Base-by-base conservation (phyloP, 2,797 vertebrate species). In the Chanos chanos region DNA sequence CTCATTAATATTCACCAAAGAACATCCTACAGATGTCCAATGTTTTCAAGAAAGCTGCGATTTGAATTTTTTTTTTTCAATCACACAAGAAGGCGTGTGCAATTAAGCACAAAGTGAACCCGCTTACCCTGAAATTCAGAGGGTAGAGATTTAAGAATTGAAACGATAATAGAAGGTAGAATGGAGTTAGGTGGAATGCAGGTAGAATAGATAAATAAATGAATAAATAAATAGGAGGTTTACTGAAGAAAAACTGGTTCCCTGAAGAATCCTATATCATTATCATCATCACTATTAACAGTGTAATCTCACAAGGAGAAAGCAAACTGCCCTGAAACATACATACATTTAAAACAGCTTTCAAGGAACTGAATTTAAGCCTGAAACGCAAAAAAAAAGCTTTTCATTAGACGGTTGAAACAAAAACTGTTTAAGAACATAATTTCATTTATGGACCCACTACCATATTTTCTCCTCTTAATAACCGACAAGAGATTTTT, bases 401-500 rank as follows among this genome's bases (percentile, higher is more conserved):
- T 44, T 44, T 22, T 7, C 41, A 44, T n/a, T 39, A 36, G 41
- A 44, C 41, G 44, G 41, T 41, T 44, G 41, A 44, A 44, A 44
- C 10, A 5, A 44, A 24, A n/a, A n/a, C n/a, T n/a, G n/a, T n/a
- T 21, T 21, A 24, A 41, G 24, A 41, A 10, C 12, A 24, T 44
- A 44, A 44, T 22, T 44, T 44, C 22, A 24, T 10, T 36, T 36
- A 44, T 12, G n/a, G 13, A 3, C 7, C 30, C 25, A 12, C 5
- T 37, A 25, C 13, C 16, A 25, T 12, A 43, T 48, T 37, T 39
- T 40, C 50, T 39, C 10, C 9, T n/a, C 24, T n/a, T 39, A 28
- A 62, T 53, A 48, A 45, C 37, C 43, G n/a, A 60, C 31, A 19
- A 58, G 62, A 25, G 55, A 44, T 16, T 33, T 21, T 48, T 34